Conservation (phyloP, 1,140 invertebrate genomes). For the Pseudomyrmex pallidus region DNA sequence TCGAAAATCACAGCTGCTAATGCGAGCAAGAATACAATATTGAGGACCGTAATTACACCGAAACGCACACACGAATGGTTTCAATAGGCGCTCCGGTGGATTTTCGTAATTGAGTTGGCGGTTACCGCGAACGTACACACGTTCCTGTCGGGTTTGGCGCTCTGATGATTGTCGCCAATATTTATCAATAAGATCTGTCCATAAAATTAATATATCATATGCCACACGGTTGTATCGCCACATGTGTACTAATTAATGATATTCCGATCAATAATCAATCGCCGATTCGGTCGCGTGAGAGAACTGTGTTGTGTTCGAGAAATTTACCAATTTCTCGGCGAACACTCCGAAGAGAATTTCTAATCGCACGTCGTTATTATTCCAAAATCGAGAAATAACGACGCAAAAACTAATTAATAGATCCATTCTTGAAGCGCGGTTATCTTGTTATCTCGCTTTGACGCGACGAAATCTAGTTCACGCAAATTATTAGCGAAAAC, state of each 20-base stretch:
- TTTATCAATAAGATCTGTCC: background rate
- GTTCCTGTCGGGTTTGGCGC: background rate
- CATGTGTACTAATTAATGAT: no score
- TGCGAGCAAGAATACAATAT: constrained; percentile 70
- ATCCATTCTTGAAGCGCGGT: constrained; percentile 2
- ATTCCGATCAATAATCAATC: no score
- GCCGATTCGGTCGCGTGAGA: no score
- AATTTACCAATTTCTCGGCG: no score
- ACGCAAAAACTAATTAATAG: constrained; percentile 14
- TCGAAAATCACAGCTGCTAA: constrained; percentile 69
- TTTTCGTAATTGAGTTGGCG: constrained; percentile 68
- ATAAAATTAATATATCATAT: no score
- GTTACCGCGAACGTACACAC: constrained; percentile 33
- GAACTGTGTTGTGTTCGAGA: no score
- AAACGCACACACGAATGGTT: constrained; percentile 25
- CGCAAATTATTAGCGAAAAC: no score
- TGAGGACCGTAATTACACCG: constrained; percentile 65
- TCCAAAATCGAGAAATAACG: background rate
- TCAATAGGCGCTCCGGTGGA: constrained; percentile 10
- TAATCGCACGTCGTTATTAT: background rate
- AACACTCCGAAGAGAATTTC: no score
- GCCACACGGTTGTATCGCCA: no score
- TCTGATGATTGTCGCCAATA: background rate
- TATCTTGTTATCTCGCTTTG: constrained; percentile 5
- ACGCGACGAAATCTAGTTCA: background rate